Base-by-base conservation (phyloP, 2,797 vertebrate species). In the Notolepis coatsorum region DNA sequence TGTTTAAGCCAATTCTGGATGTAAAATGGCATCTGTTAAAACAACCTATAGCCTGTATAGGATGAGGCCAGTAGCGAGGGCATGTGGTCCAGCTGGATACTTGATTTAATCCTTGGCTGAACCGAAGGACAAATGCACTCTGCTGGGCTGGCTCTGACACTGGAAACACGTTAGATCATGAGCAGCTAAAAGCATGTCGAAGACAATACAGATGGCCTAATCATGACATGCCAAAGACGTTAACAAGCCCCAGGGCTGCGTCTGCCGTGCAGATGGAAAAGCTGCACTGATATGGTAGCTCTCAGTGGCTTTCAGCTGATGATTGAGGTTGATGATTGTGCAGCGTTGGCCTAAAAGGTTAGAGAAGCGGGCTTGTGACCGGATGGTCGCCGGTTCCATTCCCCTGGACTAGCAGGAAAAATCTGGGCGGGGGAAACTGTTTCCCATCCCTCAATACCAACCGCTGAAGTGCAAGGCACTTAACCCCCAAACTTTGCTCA, bases 151-250 rank as follows among this genome's bases (percentile, higher is more conserved):
- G 45, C 70, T 79, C 57, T 24, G 0, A 30, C 61, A 0, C 66
- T 71, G 81, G 78, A 82, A 79, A 56, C 38, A 25, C 20, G 38
- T 30, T 30, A 25, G 17, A 30, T 28, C 9, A 42, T 53, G 58
- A 31, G 52, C 47, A 51, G 1, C 5, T 21, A 21, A 12, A 17
- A 46, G 13, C 7, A 30, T 59, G 71, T 45, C 50, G 69, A 73
- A 82, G 23, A 18, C 51, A 45, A 51, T 68, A 66, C 77, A 84
- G 79, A 76, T 76, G 33, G 65, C 42, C 18, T 2, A 28, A 6
- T 8, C 7, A 2, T 31, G 3, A 12, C 41, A 2, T 57, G 74
- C 76, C 65, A 79, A 18, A 33, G 61, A 21, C n/a, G 37, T 28
- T 46, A 68, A 65, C n/a, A 13, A 55, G 61, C 12, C 37, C 55